Percentiles rank a stretch among this genome's conserved stretches.
Conservation (phyloP, 2,797 vertebrate species). For the Anguilla anguilla region DNA sequence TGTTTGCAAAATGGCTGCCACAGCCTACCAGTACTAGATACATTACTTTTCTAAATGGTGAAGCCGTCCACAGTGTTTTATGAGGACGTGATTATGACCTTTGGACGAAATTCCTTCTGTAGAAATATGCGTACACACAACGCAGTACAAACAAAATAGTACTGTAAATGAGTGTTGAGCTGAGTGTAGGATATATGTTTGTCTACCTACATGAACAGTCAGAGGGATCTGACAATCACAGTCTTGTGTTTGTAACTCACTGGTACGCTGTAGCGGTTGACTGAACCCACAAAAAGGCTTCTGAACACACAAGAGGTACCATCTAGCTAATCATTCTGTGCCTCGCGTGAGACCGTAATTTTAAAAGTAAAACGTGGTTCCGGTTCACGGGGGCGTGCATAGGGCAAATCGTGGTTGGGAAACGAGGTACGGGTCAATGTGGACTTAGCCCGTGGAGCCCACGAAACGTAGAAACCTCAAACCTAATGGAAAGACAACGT, state of each 20-base stretch:
- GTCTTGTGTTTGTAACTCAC: not conserved
- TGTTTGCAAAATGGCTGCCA: not conserved
- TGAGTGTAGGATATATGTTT: not conserved
- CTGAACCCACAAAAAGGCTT: not conserved
- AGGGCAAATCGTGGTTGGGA: not conserved
- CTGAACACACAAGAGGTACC: not conserved
- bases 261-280: not conserved
- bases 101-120: slow-evolving; percentile 3
- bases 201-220: slow-evolving; percentile 53
- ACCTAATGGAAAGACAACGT: not conserved
- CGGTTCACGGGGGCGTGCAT: not conserved
- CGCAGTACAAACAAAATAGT: not conserved
- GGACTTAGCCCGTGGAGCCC: not conserved
- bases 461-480: not conserved
- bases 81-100: not conserved
- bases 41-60: not conserved
- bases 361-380: not conserved
- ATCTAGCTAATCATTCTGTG: not conserved
- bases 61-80: not conserved
- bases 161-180: slow-evolving; percentile 35
- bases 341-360: not conserved
- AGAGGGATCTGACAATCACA: slow-evolving; percentile 45
- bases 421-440: not conserved
- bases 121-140: slow-evolving; percentile 17
- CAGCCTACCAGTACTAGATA: not conserved